phyloP scores from a whole-genome alignment of 2,113 vertebrate genomes.

The Lynx canadensis region DNA sequence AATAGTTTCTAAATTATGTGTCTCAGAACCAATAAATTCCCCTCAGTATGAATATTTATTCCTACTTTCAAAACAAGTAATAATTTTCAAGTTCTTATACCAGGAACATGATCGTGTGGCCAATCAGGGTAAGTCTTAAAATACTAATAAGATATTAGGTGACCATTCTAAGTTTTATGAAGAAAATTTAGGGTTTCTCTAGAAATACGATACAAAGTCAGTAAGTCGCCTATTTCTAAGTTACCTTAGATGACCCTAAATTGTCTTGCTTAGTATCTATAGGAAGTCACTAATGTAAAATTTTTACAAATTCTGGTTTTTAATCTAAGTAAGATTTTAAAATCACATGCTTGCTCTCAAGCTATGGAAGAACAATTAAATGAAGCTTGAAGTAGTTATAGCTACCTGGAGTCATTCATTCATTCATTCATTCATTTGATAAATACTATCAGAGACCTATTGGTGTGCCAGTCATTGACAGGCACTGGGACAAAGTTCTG shows the following conservation, averaged over 20 bases:
- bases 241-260: neutral
- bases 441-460: neutral
- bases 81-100: neutral
- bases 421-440: neutral
- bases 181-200: neutral
- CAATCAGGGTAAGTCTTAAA: neutral
- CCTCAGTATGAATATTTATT: neutral
- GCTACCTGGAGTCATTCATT: neutral
- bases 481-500: neutral
- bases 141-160: neutral
- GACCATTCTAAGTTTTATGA: neutral
- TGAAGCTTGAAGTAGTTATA: neutral
- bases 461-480: neutral
- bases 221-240: neutral
- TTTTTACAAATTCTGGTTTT: neutral
- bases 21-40: constrained; percentile 39
- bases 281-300: neutral
- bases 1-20: constrained; percentile 53
- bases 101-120: neutral
- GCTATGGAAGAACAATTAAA: neutral
- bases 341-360: neutral
- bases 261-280: neutral
- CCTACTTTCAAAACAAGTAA: neutral
- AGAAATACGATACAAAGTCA: neutral
- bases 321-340: neutral